These are phyloP conservation scores for Corapipo altera DNA, from an alignment of 2,113 vertebrate species.

Conservation along the genomic window DNA sequence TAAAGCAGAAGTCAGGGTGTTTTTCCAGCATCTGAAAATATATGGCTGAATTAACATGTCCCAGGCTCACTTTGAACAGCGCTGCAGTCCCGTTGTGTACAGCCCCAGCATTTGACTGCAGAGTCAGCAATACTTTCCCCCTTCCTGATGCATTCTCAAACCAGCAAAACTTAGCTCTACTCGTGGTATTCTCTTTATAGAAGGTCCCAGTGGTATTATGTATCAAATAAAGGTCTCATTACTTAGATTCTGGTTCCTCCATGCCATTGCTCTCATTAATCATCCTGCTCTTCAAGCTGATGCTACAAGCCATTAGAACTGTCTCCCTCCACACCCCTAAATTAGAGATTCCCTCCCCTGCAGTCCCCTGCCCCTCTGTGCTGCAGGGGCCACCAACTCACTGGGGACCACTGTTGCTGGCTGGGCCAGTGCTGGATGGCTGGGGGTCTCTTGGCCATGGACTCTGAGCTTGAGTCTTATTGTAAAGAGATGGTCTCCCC, in stretches of 20 bases:
- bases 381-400: not conserved
- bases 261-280: conserved; percentile 39
- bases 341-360: not conserved
- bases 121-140: conserved; percentile 34
- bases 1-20: conserved; percentile 28
- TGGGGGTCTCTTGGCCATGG: not conserved
- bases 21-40: conserved; percentile 11
- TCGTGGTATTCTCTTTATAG: conserved; percentile 44
- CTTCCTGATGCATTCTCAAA: not conserved
- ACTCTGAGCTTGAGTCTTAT: not conserved
- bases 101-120: not conserved
- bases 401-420: not conserved
- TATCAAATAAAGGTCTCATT: conserved; percentile 67
- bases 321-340: accelerated
- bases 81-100: not conserved
- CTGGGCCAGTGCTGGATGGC: not conserved
- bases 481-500: not conserved
- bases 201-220: conserved; percentile 36
- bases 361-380: not conserved
- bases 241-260: conserved; percentile 38
- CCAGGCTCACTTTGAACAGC: not conserved
- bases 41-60: conserved; percentile 26
- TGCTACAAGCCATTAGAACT: not conserved
- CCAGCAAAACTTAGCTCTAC: not conserved
- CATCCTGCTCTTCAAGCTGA: not conserved